Evolutionary conservation across 2,888 invertebrate genomes (phyloP), one percentile per base, ranked within the genome.

Genomic region (Mesopsocus fuscifrons): DNA sequence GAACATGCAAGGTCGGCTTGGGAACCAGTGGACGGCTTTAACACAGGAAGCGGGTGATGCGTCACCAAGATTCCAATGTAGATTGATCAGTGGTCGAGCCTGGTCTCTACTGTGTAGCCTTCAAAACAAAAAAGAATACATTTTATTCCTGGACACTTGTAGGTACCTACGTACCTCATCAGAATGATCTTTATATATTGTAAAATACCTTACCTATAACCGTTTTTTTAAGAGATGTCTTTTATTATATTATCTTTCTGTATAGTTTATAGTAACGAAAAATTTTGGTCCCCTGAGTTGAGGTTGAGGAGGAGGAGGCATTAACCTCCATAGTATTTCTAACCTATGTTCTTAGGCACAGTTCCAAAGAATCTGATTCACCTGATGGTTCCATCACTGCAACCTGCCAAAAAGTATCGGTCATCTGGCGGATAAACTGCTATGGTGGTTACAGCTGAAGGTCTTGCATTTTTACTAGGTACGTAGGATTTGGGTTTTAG

Each of bases 21-120:
- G 59, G 1, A 69, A 70, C 70, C 70, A 70, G 50, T 66, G 65
- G 5, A 71, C 52, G 3, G 55, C 52, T 48, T 59, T 60, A 23
- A 69, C 57, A 9, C 48, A 41, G 5, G 49, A 48, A 5, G 47
- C 47, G 23, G 48, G 44, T 2, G 48, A 41, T 26, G 45, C 23
- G 11, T 41, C 46, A 31, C 45, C 45, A 2, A 44, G 46, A 2
- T 50, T 49, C 6, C 45, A 48, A 6, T 49, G 43, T 22, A 52
- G 40, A 15, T 47, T 47, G 34, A 50, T 57, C 41, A 70, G 53
- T 6, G 69, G 64, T 46, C 55, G 60, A 42, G 60, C 61, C 32
- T 58, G 54, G 20, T 59, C 56, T 42, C 59, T 56, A 1, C 62
- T 61, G 51, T 66, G 67, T 21, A 71, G 55, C 35, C 38, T 38